Evolutionary conservation across 2,888 invertebrate genomes (phyloP), one percentile per base, ranked within the genome.

Genomic region (Amphipoea oculea): DNA sequence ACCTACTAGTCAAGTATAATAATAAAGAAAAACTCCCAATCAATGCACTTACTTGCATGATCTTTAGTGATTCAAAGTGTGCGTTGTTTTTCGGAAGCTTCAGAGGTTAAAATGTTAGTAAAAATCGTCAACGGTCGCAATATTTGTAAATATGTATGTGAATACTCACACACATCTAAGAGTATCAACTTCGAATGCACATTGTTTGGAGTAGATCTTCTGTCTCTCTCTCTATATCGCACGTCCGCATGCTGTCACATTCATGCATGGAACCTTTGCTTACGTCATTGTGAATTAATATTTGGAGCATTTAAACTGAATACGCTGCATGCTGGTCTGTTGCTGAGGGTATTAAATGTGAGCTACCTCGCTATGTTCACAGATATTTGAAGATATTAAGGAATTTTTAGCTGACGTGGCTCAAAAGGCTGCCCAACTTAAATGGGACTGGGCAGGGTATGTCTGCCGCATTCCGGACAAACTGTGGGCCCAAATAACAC

Each of bases 261-360:
- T 68, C 86, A 72, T 66, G 65, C 74, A 62, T 2, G 48, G 68
- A 78, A 82, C 86, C 86, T 75, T 73, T 62, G 60, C 71, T 77
- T 48, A 73, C 74, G 78, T 82, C 86, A 86, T 78, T 69, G 68
- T 82, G 83, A 75, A 84, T 75, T 86, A 85, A 86, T 85, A 83
- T 76, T 66, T 82, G n/a, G 29, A 63, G 48, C 73, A 65, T 85
- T 83, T 83, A 85, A 82, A 81, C 70, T 85, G 67, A 72, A 73
- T 66, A 45, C 69, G 68, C 29, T 40, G 75, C 71, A 80, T 23
- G 17, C n/a, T 40, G 65, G 54, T 67, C 67, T 76, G 54, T 29
- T 29, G n/a, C 66, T 62, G 66, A 54, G 62, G 63, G 62, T 11
- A 60, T 45, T 66, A 57, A 40, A 36, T 71, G 57, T 42, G 54